Percentiles rank a stretch among this genome's conserved stretches.
Conservation (phyloP, 2,797 vertebrate genomes). For the Pelobates cultripes region DNA sequence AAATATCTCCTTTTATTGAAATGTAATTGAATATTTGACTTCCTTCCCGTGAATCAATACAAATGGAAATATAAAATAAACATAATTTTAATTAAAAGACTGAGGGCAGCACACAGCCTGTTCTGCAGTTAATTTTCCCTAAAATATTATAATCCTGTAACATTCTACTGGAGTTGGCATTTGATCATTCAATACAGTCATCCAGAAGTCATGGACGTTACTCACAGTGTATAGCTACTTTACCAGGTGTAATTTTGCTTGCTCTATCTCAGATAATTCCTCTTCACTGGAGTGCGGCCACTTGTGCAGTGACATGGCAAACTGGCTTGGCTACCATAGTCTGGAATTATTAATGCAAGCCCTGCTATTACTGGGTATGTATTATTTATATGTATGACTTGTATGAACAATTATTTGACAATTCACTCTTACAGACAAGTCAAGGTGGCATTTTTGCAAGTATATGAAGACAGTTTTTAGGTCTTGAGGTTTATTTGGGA, state of each 20-base stretch:
- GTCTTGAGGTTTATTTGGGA: no score
- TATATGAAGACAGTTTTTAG: no score
- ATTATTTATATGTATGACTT: neutral
- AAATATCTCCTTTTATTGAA: constrained; percentile 29
- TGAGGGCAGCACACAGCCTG: neutral
- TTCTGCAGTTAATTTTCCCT: neutral
- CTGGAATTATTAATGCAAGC: neutral
- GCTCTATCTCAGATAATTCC: neutral
- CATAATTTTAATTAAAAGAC: constrained; percentile 18
- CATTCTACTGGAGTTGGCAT: neutral
- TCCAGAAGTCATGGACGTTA: constrained; percentile 1
- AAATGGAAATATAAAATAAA: neutral
- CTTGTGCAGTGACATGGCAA: neutral
- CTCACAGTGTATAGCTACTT: neutral
- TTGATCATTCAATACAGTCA: neutral
- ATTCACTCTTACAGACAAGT: no score
- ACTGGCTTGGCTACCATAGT: neutral
- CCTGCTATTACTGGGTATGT: neutral
- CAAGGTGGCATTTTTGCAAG: no score
- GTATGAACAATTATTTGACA: neutral
- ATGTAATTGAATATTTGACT: constrained; percentile 38
- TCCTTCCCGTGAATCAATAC: constrained; percentile 39
- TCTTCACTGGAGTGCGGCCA: neutral
- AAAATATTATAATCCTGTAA: neutral
- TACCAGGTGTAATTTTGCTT: neutral